Base-by-base conservation (phyloP, 2,113 vertebrate genomes). In the Megaceryle torquata region DNA sequence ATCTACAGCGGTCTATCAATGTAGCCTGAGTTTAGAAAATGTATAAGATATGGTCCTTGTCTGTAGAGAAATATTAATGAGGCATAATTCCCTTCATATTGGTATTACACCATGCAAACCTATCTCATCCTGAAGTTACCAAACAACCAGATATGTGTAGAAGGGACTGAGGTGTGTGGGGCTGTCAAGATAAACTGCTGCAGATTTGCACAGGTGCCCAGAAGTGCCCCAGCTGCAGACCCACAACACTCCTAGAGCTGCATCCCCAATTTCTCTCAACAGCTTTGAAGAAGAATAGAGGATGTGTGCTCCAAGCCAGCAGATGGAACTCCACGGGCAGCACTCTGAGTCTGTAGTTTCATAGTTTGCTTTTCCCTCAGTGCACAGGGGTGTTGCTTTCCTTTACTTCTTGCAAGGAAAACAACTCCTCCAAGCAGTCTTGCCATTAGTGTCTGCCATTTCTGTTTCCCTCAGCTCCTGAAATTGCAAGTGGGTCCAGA, bases 251-350 rank as follows among this genome's bases (percentile, higher is more conserved):
- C n/a, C 43, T 7, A 7, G 29, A 15, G 13, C 18, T 8, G 60
- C 56, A 70, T 33, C 29, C 5, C 8, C 15, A 3, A 3, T 39
- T 70, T 50, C 46, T 28, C 25, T 43, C 2, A 0, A 19, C 8
- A 59, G 46, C 4, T 51, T 70, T 64, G 39, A 39, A 50, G 9
- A 31, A 26, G 22, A 70, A 56, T 26, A 65, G 44, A 65, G 10
- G 0, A 0, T 6, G 15, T 4, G 13, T 10, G 9, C 1, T 31
- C 22, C 0, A 1, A 74, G 54, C 19, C 35, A 74, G 50, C 13
- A 77, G 64, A 51, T 70, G 50, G 24, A 85, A 15, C 37, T 65
- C 26, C 18, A 25, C 26, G 57, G 61, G 57, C 13, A 43, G 43
- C 35, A 61, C 3, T 14, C 24, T n/a, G 9, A 11, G 17, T 39